phyloP scores from a whole-genome alignment of 2,113 vertebrate genomes.

The Sylvia atricapilla region DNA sequence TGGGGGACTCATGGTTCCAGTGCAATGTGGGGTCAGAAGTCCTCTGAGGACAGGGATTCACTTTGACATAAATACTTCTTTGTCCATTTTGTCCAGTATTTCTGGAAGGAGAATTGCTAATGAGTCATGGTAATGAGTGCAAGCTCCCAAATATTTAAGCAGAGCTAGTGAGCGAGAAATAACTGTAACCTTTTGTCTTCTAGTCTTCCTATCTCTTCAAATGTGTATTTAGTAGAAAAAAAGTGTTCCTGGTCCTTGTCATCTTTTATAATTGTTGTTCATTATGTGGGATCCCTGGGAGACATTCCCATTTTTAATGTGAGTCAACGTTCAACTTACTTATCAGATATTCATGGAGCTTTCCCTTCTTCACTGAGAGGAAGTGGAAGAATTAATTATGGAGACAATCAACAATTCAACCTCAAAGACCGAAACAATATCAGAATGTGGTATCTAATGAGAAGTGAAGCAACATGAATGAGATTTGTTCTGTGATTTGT shows the following conservation, averaged over 20 bases:
- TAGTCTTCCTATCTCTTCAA: not conserved
- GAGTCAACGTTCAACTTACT: accelerated
- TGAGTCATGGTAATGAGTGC: not conserved
- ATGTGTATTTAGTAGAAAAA: not conserved
- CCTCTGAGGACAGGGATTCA: not conserved
- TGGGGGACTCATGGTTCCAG: accelerated
- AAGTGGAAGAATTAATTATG: not conserved
- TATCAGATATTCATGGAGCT: not conserved
- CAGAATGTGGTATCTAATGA: not conserved
- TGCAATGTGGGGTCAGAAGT: accelerated
- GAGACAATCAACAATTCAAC: not conserved
- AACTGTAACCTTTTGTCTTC: not conserved
- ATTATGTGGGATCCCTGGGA: not conserved
- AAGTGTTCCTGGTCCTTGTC: not conserved
- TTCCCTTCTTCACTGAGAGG: not conserved
- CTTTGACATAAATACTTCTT: not conserved
- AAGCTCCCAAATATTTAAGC: not conserved
- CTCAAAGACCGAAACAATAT: not conserved
- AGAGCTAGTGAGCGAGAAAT: not conserved
- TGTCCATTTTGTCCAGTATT: not conserved
- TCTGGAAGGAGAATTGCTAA: not conserved
- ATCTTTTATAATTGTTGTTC: not conserved
- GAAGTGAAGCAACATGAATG: not conserved
- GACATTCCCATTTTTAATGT: not conserved
- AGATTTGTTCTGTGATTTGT: not conserved